Evolutionary conservation across 2,113 vertebrate genomes (phyloP), one percentile per base, ranked within the genome.

Genomic region (Amblyopsis rosae): DNA sequence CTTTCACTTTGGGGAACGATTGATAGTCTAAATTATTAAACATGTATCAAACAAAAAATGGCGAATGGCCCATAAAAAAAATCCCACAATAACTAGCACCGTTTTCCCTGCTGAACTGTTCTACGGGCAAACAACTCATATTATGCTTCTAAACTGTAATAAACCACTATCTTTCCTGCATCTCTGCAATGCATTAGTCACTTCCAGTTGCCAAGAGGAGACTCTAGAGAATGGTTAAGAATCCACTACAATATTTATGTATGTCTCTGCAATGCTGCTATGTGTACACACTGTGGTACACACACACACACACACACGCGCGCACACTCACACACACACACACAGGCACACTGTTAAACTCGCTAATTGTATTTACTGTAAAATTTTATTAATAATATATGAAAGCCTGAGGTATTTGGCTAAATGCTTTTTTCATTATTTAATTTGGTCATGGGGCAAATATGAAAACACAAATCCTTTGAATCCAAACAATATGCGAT

Each of bases 161-260:
- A 90, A 88, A 86, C 76, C 81, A 77, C 82, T 82, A 83, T 89
- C 84, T 88, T 76, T 79, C 76, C 80, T 72, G 79, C 86, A 86
- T 87, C 90, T 85, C 80, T 56, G 58, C 83, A 73, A 90, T 91
- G 80, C 85, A 91, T 91, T 91, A 91, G 92, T 91, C 88, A 92
- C 82, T 84, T 87, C 70, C 81, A 80, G 86, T 89, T 91, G 86
- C 88, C 72, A 86, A 89, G 87, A 83, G 74, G 83, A 81, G 79
- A 81, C 89, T 91, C 91, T 64, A 53, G 92, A 90, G 92, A 77
- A 90, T 88, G 82, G 79, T 89, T 89, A 87, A 92, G 74, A 91
- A 86, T 72, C 80, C 78, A 79, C 86, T 92, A 77, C 82, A 92
- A 89, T 90, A 92, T 91, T 90, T 85, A 93, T 92, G 85, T 83